Evolutionary conservation across 2,888 invertebrate genomes (phyloP).

Genomic region (Unio delphinus): DNA sequence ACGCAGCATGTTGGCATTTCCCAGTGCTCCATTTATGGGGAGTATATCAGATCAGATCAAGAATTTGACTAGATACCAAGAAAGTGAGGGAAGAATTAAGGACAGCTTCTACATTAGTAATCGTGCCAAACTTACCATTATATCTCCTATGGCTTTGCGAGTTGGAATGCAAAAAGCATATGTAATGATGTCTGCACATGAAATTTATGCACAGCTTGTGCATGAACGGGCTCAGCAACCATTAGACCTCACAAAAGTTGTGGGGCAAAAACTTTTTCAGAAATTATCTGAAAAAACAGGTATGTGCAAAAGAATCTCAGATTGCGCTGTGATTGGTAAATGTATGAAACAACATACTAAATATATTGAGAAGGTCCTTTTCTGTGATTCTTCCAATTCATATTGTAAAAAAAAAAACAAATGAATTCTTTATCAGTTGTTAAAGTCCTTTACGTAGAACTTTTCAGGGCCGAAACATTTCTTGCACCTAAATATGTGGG

Average conservation of each 20-base stretch:
- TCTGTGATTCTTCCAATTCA: too few relatives aligned
- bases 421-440: too few relatives aligned
- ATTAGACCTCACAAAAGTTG: constrained; percentile 42
- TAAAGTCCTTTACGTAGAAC: too few relatives aligned
- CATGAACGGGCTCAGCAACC: constrained; percentile 53
- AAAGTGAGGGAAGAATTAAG: constrained; percentile 22
- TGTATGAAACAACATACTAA: too few relatives aligned
- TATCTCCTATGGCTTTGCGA: constrained; percentile 41
- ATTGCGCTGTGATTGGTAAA: too few relatives aligned
- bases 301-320: too few relatives aligned
- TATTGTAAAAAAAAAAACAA: too few relatives aligned
- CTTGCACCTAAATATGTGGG: too few relatives aligned
- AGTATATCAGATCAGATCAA: constrained; percentile 24
- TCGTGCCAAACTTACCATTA: constrained; percentile 46
- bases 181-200: constrained; percentile 40
- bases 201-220: constrained; percentile 39
- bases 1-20: constrained; percentile 64
- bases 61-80: constrained; percentile 33
- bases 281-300: constrained; percentile 1
- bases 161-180: constrained; percentile 27
- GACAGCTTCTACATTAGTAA: constrained; percentile 40
- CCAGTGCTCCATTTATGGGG: constrained; percentile 53
- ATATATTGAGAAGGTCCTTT: too few relatives aligned
- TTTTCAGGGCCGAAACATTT: too few relatives aligned
- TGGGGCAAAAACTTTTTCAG: constrained; percentile 28